A percentile compares a stretch with the other conserved stretches of the same genome.
These are phyloP conservation scores for Chaetorhynchus papuensis DNA, from an alignment of 2,113 vertebrate genomes.

Conservation along the genomic window DNA sequence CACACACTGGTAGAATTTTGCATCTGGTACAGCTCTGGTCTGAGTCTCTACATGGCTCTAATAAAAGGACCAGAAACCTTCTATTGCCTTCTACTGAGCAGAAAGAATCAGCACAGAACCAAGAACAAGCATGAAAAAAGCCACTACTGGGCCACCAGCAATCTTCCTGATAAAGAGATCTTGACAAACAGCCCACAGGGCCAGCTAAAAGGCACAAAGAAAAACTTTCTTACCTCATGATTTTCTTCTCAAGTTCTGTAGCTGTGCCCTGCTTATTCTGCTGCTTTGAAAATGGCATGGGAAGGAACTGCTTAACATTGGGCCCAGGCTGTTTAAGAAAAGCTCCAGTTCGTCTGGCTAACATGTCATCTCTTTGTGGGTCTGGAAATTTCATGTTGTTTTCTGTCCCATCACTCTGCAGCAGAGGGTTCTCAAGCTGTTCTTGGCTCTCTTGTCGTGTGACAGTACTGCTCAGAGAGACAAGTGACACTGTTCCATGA, in stretches of 20 bases:
- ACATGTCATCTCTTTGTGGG: slow-evolving; percentile 67
- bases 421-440: slow-evolving; percentile 40
- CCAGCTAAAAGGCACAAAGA: not conserved
- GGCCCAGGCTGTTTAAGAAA: slow-evolving; percentile 56
- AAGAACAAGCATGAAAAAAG: not conserved
- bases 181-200: not conserved
- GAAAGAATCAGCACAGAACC: not conserved
- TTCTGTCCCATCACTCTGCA: slow-evolving; percentile 23
- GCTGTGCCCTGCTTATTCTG: slow-evolving; percentile 41
- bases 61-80: not conserved
- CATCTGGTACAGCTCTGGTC: not conserved
- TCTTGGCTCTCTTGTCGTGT: slow-evolving; percentile 43
- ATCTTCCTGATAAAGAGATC: not conserved
- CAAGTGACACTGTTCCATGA: slow-evolving; percentile 53
- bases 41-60: not conserved
- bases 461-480: slow-evolving; percentile 50
- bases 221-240: slow-evolving; percentile 58
- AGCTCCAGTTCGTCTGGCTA: slow-evolving; percentile 55
- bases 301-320: slow-evolving; percentile 72
- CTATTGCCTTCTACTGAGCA: not conserved
- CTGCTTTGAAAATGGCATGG: slow-evolving; percentile 70
- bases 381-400: slow-evolving; percentile 52
- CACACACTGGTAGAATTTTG: not conserved
- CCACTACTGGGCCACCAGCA: not conserved
- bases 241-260: slow-evolving; percentile 48